Percentiles rank a stretch among this genome's conserved stretches.
Conservation (phyloP, 2,113 vertebrate genomes). For the Natator depressus region DNA sequence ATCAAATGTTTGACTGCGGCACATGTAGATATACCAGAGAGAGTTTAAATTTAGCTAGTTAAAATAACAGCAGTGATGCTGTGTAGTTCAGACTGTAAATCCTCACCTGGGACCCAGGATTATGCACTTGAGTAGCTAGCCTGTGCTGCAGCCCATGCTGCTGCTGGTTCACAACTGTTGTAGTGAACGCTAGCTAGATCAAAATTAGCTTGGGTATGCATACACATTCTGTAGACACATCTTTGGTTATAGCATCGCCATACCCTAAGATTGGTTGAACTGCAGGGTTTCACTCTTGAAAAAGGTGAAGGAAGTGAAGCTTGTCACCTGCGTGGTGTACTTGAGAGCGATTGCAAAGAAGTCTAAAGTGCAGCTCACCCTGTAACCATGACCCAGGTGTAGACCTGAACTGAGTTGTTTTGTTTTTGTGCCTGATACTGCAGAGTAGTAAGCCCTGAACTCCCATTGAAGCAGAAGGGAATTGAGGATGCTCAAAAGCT, state of each 20-base stretch:
- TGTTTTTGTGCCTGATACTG: not conserved
- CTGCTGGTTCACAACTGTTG: not conserved
- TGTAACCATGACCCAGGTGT: rapidly evolving
- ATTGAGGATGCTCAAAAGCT: not conserved
- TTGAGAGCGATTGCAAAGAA: not conserved
- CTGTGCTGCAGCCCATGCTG: too few relatives aligned
- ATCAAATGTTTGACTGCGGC: too few relatives aligned
- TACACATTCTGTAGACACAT: not conserved
- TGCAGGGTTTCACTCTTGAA: not conserved
- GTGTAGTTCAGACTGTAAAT: too few relatives aligned
- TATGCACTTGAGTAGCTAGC: too few relatives aligned
- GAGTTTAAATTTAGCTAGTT: not conserved
- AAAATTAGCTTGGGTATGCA: not conserved
- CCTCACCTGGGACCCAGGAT: too few relatives aligned
- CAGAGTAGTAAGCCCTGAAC: rapidly evolving
- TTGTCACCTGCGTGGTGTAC: not conserved
- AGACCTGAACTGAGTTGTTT: not conserved
- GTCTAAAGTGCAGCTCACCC: not conserved
- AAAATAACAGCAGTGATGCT: not conserved
- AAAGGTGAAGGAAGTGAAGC: not conserved
- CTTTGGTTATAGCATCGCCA: not conserved
- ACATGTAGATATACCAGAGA: not conserved
- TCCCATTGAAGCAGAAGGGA: not conserved
- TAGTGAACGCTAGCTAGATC: not conserved
- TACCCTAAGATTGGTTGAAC: not conserved